Conservation (phyloP, 2,113 vertebrate genomes). For the Neodon shergylaensis region DNA sequence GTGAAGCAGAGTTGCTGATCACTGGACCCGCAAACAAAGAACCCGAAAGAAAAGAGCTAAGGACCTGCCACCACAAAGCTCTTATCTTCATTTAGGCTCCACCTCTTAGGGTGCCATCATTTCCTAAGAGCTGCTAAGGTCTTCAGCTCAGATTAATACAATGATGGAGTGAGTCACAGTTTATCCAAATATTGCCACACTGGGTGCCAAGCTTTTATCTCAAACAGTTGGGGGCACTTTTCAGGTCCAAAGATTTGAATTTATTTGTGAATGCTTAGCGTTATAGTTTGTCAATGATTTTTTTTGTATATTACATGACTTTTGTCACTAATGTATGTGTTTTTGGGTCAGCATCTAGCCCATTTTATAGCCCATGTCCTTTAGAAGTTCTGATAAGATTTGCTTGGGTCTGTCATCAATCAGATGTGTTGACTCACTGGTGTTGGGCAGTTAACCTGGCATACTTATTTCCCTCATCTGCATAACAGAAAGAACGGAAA, state of each 20-base stretch:
- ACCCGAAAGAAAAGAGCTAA: neutral
- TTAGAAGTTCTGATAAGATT: neutral
- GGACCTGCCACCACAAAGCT: neutral
- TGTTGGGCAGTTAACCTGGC: neutral
- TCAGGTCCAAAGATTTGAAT: neutral
- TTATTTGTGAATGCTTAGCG: slow-evolving; percentile 42
- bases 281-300: slow-evolving; percentile 14
- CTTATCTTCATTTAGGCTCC: neutral
- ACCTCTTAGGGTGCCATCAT: neutral
- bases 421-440: neutral
- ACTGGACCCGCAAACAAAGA: neutral
- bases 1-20: neutral
- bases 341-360: neutral
- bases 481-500: slow-evolving; percentile 16
- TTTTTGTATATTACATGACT: neutral
- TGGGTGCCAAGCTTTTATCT: neutral
- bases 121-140: neutral
- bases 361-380: neutral
- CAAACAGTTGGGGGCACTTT: neutral
- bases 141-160: neutral
- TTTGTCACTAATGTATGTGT: neutral
- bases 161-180: neutral
- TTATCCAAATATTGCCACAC: neutral
- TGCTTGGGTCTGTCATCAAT: slow-evolving; percentile 13
- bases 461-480: neutral